Base-by-base conservation (phyloP, 2,113 vertebrate genomes). In the Mormyrus iriodes region DNA sequence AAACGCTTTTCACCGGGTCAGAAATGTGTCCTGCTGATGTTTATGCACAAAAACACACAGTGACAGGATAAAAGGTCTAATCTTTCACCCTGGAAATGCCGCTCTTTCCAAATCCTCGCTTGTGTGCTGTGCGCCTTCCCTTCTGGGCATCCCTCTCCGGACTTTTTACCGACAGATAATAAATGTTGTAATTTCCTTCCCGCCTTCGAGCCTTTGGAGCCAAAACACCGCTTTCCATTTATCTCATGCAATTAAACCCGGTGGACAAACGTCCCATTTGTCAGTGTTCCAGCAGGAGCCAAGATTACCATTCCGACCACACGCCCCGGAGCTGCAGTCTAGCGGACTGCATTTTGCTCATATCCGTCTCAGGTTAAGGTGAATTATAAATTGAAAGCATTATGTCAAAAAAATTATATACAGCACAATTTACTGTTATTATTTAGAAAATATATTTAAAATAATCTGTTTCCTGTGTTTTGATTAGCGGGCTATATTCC, bases 151-250 rank as follows among this genome's bases (percentile, higher is more conserved):
- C 19, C 44, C 82, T 46, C 42, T 84, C 44, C 21, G 35, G 39
- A 39, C 44, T 84, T 84, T 84, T 42, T 46, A 44, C 21, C 44
- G 39, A 48, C 82, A 84, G 42, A 84, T 84, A 84, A 84, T 48
- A 48, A 84, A 84, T 84, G 82, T 84, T 84, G 82, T 84, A 84
- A 84, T 84, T 84, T 84, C 3, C 82, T 84, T 84, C 48, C 17
- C 19, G 19, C 82, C 82, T 84, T 84, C 82, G 8, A 84, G 82
- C 82, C 44, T 84, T 46, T 24, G 39, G 82, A 44, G 82, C 82
- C 82, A 84, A 84, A 84, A 48, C 24, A 48, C 82, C 39, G 82
- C 82, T n/a, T 84, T 84, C 82, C 44, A 84, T 84, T 84, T 46
- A 46, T 84, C 42, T 84, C 82, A 84, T 48, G 82, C 82, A 84